These are phyloP conservation scores for Patella depressa DNA, from an alignment of 2,888 invertebrate species.

Conservation along the genomic window DNA sequence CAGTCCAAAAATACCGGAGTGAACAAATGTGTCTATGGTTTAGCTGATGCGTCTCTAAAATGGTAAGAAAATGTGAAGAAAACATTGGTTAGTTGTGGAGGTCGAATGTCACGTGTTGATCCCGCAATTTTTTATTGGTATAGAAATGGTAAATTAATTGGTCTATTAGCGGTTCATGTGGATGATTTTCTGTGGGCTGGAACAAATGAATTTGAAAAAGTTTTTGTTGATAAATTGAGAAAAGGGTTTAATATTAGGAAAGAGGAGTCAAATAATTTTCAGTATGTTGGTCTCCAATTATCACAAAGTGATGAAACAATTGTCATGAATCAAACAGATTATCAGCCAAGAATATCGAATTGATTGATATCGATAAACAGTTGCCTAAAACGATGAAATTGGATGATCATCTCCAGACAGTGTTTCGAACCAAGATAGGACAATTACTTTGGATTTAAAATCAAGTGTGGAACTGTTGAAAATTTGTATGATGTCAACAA, in stretches of 20 bases:
- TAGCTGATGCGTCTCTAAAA: slow-evolving; percentile 25
- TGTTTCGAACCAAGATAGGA: no score
- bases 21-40: slow-evolving; percentile 13
- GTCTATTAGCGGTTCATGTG: no score
- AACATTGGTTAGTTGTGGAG: not conserved
- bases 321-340: not conserved
- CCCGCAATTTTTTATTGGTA: slow-evolving; percentile 21
- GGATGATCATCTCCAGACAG: no score
- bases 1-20: no score
- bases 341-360: not conserved
- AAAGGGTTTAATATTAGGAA: no score
- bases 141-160: not conserved
- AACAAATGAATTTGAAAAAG: slow-evolving; percentile 16
- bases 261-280: no score
- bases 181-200: slow-evolving; percentile 24
- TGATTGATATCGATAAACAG: not conserved
- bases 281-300: no score
- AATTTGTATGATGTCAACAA: no score
- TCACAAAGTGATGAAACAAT: not conserved
- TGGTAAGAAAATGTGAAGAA: slow-evolving; percentile 15
- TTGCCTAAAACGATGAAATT: no score
- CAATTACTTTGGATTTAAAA: no score
- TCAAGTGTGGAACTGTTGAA: no score
- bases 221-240: no score
- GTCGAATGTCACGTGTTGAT: slow-evolving; percentile 9